Evolutionary conservation across 2,888 invertebrate species (phyloP), one percentile per base, ranked within the genome.

Genomic region (Dioctria linearis): DNA sequence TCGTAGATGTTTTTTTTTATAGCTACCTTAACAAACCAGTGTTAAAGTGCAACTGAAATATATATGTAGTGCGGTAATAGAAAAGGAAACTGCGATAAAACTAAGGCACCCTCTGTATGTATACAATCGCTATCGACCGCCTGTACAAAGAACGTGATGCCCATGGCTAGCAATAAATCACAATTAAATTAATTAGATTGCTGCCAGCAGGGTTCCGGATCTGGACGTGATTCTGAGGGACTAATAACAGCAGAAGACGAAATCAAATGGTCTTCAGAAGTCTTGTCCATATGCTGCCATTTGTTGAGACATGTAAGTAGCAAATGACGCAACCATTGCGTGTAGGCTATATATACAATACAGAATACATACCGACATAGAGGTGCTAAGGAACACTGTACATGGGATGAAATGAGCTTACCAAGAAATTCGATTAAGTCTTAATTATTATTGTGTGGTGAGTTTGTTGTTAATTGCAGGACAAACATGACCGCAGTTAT

Each of bases 121-220:
- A 25, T 25, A 25, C 25, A 25, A 25, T 25, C 25, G 25, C 25
- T 25, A 25, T 25, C 25, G 5, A 49, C 25, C 54, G 69, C 69
- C 51, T 49, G 39, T 51, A 39, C 54, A 69, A 11, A 9, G 51
- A 54, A 69, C 69, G 69, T 69, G 69, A 69, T 51, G 37, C 67
- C 13, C 4, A 3, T 5, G 49, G 49, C 5, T 39, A 9, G 11
- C 51, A 51, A 69, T 69, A 69, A 69, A 51, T 69, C 69, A 51
- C 69, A 69, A 69, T 69, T 69, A 69, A 69, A 69, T 69, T 51
- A 69, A 69, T 69, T 69, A 69, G 69, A 69, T 69, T 69, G 51
- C 37, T 49, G 69, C 39, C 69, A 69, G 54, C 69, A 51, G 49
- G 69, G 69, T 51, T 69, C 49, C 69, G 37, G 51, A 25, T 25